A percentile compares a stretch with the other conserved stretches of the same genome.
phyloP scores from a whole-genome alignment of 2,888 invertebrate genomes.

The Saturnia japonica region DNA sequence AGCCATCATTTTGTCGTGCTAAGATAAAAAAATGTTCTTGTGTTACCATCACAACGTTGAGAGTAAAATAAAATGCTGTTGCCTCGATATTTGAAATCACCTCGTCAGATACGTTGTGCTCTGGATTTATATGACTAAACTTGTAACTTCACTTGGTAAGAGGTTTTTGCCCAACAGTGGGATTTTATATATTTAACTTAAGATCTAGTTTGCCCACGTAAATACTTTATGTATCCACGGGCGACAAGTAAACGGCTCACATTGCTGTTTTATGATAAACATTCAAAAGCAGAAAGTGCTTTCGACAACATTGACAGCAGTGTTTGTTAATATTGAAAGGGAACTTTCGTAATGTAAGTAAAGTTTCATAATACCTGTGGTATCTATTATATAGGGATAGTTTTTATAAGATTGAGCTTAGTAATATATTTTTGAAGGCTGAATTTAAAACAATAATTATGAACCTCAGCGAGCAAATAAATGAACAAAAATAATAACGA shows the following conservation, averaged over 20 bases:
- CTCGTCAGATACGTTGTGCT: too few relatives aligned
- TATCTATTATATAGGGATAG: conserved; percentile 12
- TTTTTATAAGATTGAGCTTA: too few relatives aligned
- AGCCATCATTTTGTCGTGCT: too few relatives aligned
- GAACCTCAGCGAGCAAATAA: too few relatives aligned
- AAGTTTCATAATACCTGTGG: conserved; percentile 28
- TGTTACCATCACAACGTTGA: too few relatives aligned
- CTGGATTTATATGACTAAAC: too few relatives aligned
- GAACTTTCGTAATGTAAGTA: conserved; percentile 33
- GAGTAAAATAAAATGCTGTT: too few relatives aligned
- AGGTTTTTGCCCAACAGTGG: not conserved
- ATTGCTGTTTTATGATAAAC: conserved; percentile 36
- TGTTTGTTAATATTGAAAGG: conserved; percentile 29
- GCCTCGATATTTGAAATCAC: too few relatives aligned
- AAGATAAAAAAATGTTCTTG: too few relatives aligned
- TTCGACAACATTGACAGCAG: conserved; percentile 35
- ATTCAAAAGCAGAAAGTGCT: conserved; percentile 38
- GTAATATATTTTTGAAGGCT: too few relatives aligned
- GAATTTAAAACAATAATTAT: too few relatives aligned
- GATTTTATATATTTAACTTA: not conserved
- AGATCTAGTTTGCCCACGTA: conserved; percentile 8
- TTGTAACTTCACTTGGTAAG: not conserved
- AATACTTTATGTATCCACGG: not conserved
- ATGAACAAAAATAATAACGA: too few relatives aligned
- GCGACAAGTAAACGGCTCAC: conserved; percentile 19